Evolutionary conservation across 2,888 invertebrate species (phyloP), one percentile per base, ranked within the genome.

Genomic region (Hyposoter dolosus): DNA sequence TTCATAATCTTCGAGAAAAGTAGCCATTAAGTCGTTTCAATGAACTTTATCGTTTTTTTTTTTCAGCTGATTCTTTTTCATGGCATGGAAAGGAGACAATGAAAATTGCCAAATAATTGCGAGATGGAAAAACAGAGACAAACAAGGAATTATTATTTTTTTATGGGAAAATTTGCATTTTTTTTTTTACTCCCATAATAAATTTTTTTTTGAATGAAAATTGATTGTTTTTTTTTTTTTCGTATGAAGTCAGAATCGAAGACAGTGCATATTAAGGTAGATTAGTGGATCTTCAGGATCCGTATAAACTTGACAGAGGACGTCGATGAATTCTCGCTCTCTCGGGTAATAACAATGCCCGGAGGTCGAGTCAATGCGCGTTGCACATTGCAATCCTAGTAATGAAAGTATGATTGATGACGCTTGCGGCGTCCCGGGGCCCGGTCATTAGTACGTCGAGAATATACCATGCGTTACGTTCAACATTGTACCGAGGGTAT

Each of bases 351-450:
- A 80, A 77, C 72, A 83, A 83, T 85, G 79, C 91, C 90, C 89
- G 92, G 91, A 91, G 93, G 91, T 91, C 88, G 87, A 93, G 91
- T 91, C 91, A 91, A 92, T 91, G 92, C 91, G 88, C 90, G 90
- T 90, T 91, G 88, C 83, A 84, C 84, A 90, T 89, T 88, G 92
- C 92, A 92, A 93, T 94, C 90, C 91, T 90, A 91, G 93, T 93
- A 94, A 94, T 94, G 94, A 93, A 94, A 93, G 93, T 93, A 92
- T 94, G 94, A 94, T 94, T 93, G 93, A 94, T 94, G 93, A 92
- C 90, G 89, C 90, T 88, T 87, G 89, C 90, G 90, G 90, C 90
- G 87, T 88, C 87, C 90, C 88, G 19, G 47, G 50, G 75, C 63
- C 63, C 89, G 90, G 92, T 93, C 93, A 93, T 93, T 93, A 93